Evolutionary conservation across 2,113 vertebrate species (phyloP), one percentile per base, ranked within the genome.

Genomic region (Tupaia tana): DNA sequence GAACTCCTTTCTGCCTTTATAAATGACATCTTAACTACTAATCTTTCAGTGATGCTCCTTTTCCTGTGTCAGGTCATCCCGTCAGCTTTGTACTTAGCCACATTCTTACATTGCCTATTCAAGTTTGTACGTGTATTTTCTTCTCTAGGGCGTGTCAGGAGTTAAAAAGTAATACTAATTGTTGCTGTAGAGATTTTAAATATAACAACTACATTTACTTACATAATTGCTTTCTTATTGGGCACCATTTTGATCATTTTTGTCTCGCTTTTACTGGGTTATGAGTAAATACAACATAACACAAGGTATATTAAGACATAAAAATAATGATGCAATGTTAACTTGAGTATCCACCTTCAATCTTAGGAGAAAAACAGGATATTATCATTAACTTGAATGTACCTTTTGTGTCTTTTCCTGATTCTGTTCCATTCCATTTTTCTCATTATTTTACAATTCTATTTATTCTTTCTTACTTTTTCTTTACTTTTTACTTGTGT

Each of bases 61-160:
- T 75, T 73, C 58, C 89, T 94, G 73, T 75, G 59, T 90, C 83
- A 91, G 93, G 64, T 95, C 34, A 31, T 64, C 74, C 75, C 89
- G 34, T 63, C 59, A 78, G 86, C 59, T 19, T 56, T 59, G 0
- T 82, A n/a, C 27, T 78, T 66, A 56, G 43, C 22, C 82, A 20
- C 14, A 64, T 20, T 54, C 59, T 82, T 7, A 22, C 56, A 31
- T 43, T 89, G 59, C 2, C 1, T 27, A 66, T 19, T 86, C 64
- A 74, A 86, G 27, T 52, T 34, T 11, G 6, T 58, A 73, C 43
- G 13, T 56, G 24, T 34, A 63, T 79, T 93, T 85, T 75, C 22
- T 59, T 15, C 31, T 71, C 90, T 22, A 22, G 56, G 70, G 29
- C n/a, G 83, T 71, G 86, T 93, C 29, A 89, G 52, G 16, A 85